A percentile compares a stretch with the other conserved stretches of the same genome.
phyloP scores from a whole-genome alignment of 2,888 invertebrate species.

The Atethmia centrago region DNA sequence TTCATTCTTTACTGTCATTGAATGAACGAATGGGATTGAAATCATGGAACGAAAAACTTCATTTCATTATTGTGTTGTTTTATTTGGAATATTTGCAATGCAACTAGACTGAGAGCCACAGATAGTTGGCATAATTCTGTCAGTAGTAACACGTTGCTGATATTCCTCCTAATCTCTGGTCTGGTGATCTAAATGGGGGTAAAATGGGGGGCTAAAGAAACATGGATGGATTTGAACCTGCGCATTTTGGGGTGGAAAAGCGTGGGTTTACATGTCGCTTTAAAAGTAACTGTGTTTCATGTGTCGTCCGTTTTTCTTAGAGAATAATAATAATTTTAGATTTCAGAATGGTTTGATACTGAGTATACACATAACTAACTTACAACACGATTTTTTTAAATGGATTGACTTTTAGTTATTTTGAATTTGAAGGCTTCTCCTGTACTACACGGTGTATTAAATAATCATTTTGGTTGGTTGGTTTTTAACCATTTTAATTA shows the following conservation, averaged over 20 bases:
- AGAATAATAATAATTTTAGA: not conserved
- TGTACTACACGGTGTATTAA: not conserved
- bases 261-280: conserved; percentile 43
- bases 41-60: conserved; percentile 51
- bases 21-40: conserved; percentile 51
- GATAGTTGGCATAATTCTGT: conserved; percentile 3
- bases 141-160: not conserved
- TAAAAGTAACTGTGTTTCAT: conserved; percentile 51
- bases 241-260: conserved; percentile 8
- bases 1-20: conserved; percentile 45
- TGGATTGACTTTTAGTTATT: not conserved
- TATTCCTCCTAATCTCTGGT: conserved; percentile 15
- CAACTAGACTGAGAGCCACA: not conserved
- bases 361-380: not conserved
- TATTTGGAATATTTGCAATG: conserved; percentile 77
- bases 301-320: conserved; percentile 49
- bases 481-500: not conserved
- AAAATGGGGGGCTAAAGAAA: not conserved
- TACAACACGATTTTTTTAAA: not conserved
- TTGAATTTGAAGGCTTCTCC: not conserved
- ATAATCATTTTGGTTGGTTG: not conserved
- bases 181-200: conserved; percentile 3
- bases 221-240: not conserved
- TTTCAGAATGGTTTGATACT: conserved; percentile 11
- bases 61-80: conserved; percentile 64